phyloP scores from a whole-genome alignment of 2,888 invertebrate genomes.

The Prosopocoilus inquinatus region DNA sequence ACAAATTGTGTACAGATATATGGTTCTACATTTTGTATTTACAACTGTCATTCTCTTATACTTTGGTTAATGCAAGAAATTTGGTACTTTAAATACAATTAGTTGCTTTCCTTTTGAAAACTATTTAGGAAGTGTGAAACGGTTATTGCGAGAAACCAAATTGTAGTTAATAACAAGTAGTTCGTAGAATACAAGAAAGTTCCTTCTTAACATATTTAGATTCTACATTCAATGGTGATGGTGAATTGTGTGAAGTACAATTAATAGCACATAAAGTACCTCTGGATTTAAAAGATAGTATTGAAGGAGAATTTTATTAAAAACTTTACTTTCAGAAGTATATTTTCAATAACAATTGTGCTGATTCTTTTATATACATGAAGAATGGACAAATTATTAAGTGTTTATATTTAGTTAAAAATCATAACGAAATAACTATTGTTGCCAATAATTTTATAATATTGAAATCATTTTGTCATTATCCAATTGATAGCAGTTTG shows the following conservation, averaged over 20 bases:
- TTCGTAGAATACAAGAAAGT: background rate
- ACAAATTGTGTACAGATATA: background rate
- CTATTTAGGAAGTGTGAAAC: background rate
- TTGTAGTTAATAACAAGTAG: background rate
- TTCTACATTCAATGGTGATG: too few relatives aligned
- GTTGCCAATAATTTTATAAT: background rate
- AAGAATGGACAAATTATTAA: background rate
- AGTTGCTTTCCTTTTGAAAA: slow-evolving; percentile 4
- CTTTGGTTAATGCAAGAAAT: background rate
- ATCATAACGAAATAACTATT: background rate
- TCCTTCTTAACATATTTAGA: background rate
- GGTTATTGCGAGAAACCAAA: background rate
- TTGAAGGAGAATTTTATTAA: background rate
- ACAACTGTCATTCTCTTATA: slow-evolving; percentile 1
- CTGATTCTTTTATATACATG: background rate
- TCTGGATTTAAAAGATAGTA: background rate
- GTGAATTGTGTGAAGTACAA: too few relatives aligned
- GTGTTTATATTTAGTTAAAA: background rate
- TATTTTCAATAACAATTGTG: background rate
- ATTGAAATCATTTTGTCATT: background rate
- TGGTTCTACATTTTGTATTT: background rate
- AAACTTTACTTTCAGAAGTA: background rate
- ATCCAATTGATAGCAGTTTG: slow-evolving; percentile 2
- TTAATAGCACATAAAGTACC: background rate
- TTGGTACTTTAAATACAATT: background rate